Evolutionary conservation across 2,113 vertebrate genomes (phyloP), one percentile per base, ranked within the genome.

Genomic region (Muntiacus reevesi): DNA sequence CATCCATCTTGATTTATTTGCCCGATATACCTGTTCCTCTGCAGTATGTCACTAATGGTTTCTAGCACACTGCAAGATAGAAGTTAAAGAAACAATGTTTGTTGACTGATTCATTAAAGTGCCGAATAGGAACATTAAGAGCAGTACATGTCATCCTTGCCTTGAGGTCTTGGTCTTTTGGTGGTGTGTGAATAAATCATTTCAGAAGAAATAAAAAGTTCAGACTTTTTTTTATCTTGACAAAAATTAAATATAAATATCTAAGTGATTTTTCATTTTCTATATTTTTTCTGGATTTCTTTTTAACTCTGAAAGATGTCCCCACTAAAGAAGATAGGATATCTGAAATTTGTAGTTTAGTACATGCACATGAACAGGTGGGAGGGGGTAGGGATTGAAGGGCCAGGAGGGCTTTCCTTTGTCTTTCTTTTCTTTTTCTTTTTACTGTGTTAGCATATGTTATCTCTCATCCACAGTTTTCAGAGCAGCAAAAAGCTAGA

Each of bases 211-310:
- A 95, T 92, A 21, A 94, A 76, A 97, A 95, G n/a, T 87, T 96
- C 67, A 83, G 16, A 83, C 52, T 74, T 94, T 94, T 85, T 59
- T 71, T 47, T n/a, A 82, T 83, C 54, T 54, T 92, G 64, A 93
- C 57, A 98, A 91, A 96, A 96, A 92, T 84, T 74, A 94, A 97
- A 95, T 96, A 86, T 89, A 94, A 94, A 60, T 78, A 84, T 78
- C 6, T 55, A 60, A 55, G 45, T 88, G 50, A 74, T 88, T 96
- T 84, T 5, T 81, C 60, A 82, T 81, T 91, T 89, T 89, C 79
- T 91, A 2, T 94, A 52, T 96, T 97, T 91, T 96, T 43, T 93
- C 57, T 89, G 45, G n/a, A 74, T 89, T 95, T 83, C 55, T 86
- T 93, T 94, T 50, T 21, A 54, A 87, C 76, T 89, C 87, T 89